Evolutionary conservation across 2,888 invertebrate species (phyloP), one percentile per base, ranked within the genome.

Genomic region (Agonum fuliginosum): DNA sequence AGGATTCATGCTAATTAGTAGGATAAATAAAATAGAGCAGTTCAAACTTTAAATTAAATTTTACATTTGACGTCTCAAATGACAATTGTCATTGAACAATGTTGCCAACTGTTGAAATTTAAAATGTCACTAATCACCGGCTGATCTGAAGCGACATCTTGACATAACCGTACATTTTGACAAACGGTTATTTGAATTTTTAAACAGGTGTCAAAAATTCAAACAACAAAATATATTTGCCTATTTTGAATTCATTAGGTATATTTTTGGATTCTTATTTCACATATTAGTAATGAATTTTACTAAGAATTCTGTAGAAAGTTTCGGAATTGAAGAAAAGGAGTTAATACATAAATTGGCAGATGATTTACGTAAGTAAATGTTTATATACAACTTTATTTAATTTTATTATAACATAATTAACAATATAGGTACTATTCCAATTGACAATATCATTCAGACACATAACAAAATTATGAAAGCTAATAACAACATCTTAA

Each of bases 361-460:
- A 14, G 30, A 62, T 4, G 14, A 17, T 30, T 17, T 62, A 14
- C 27, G 58, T 62, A 62, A 58, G 58, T 58, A 30, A 17, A 6
- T 3, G 2, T 3, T 30, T 6, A 51, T 20, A 51, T 51, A 51
- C 10, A 6, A 41, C 10, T 22, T 51, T 30, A 14, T 2, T 58
- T 14, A 3, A 8, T 30, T 14, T 30, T 14, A 17, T 62, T 17
- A 27, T 62, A 30, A 54, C 10, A 3, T 22, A 22, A 2, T 62
- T 62, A 14, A 17, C 6, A 62, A 27, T 12, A 0, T 30, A 62
- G 58, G 30, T 62, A 30, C 2, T 14, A 27, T 30, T 17, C 58
- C 17, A 3, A 34, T 62, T 14, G 30, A 62, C 19, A 48, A 48
- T 19, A 48, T 48, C 20, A 8, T 48, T 17, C 17, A 48, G 19